These are phyloP conservation scores for Dasyurus viverrinus DNA, from an alignment of 2,113 vertebrate species.

Conservation along the genomic window DNA sequence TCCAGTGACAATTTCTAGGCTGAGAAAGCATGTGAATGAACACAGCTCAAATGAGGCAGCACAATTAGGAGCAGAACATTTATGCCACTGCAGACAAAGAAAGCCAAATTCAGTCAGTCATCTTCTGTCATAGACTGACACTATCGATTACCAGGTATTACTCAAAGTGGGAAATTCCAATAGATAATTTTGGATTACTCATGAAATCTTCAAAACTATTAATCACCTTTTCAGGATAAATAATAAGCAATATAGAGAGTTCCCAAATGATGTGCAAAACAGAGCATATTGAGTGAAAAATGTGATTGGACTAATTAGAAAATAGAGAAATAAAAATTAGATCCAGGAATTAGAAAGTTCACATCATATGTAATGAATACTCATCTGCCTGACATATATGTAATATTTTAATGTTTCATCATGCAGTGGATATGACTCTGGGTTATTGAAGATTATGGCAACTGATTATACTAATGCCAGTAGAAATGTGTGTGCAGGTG, in stretches of 20 bases:
- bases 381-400: background rate
- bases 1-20: background rate
- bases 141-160: conserved; percentile 16
- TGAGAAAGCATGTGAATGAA: background rate
- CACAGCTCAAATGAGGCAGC: background rate
- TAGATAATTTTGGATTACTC: conserved; percentile 34
- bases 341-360: background rate
- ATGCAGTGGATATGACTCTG: background rate
- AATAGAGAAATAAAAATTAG: background rate
- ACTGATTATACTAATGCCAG: background rate
- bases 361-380: fast-evolving
- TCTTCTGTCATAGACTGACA: background rate
- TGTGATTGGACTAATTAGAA: background rate
- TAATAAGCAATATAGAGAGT: background rate
- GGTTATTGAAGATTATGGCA: background rate
- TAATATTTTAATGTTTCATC: background rate
- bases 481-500: background rate
- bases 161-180: background rate
- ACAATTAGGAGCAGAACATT: background rate
- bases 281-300: background rate
- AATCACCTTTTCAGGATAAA: background rate
- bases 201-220: background rate
- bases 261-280: background rate
- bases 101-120: background rate
- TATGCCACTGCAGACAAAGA: background rate